Conservation (phyloP, 2,888 invertebrate species). For the Apomyelois bistriatella region DNA sequence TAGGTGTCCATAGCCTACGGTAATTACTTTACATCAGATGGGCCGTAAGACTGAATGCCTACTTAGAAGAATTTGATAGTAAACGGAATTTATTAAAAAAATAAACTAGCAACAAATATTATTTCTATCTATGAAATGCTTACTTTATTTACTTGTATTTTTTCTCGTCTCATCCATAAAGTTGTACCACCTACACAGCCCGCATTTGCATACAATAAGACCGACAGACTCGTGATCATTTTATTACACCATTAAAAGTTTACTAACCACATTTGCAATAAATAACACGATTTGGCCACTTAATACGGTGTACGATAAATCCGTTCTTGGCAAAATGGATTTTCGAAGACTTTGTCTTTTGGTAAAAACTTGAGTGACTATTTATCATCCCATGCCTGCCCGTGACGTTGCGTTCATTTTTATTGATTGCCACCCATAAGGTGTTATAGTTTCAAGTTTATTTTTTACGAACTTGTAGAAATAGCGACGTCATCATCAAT, state of each 20-base stretch:
- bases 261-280: constrained; percentile 2
- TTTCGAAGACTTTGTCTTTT: constrained; percentile 7
- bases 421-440: constrained; percentile 5
- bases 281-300: not conserved
- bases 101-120: too few species aligned
- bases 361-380: constrained; percentile 10
- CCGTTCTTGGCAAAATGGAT: not conserved
- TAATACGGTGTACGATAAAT: not conserved
- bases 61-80: too few species aligned
- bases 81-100: too few species aligned
- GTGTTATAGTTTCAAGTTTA: not conserved
- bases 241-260: constrained; percentile 6
- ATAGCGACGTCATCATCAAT: not conserved
- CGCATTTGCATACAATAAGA: constrained; percentile 10
- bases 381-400: constrained; percentile 7
- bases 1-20: too few species aligned
- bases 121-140: not conserved
- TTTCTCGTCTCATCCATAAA: not conserved
- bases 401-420: constrained; percentile 3
- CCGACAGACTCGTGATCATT: not conserved
- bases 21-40: too few species aligned
- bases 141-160: not conserved
- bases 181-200: not conserved
- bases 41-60: too few species aligned
- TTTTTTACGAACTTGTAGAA: not conserved